Conservation (phyloP, 2,888 invertebrate genomes). For the Dinocampus coccinellae region DNA sequence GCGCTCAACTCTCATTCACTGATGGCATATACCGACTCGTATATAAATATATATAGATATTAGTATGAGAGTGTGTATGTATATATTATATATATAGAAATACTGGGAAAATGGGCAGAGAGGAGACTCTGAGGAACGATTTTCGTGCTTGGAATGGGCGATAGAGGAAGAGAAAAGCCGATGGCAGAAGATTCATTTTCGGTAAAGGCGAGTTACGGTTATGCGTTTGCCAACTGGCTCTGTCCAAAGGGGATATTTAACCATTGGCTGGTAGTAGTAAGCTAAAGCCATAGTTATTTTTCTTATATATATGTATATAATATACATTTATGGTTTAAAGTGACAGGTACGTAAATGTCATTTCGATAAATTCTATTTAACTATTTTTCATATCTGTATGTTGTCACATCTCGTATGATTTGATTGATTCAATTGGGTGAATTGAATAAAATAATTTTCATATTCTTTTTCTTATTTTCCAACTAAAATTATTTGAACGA, state of each 20-base stretch:
- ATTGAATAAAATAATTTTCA: no score
- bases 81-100: conserved; percentile 10
- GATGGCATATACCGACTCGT: background rate
- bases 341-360: background rate
- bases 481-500: background rate
- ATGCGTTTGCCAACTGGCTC: conserved; percentile 43
- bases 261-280: background rate
- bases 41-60: background rate
- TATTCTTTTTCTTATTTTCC: background rate
- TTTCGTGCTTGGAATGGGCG: conserved; percentile 25
- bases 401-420: no score
- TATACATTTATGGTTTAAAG: background rate
- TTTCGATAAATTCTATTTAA: background rate
- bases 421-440: no score
- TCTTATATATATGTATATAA: background rate
- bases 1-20: conserved; percentile 2
- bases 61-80: no score
- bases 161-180: conserved; percentile 12
- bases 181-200: conserved; percentile 28
- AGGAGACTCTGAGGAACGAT: conserved; percentile 36
- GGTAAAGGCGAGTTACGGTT: conserved; percentile 42
- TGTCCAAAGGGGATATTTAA: conserved; percentile 18
- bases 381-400: background rate
- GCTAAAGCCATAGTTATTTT: conserved; percentile 6
- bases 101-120: conserved; percentile 13